Percentiles rank a stretch among this genome's conserved stretches.
These are phyloP conservation scores for Leptarthrus brevirostris DNA, from an alignment of 2,888 invertebrate genomes.

Conservation along the genomic window DNA sequence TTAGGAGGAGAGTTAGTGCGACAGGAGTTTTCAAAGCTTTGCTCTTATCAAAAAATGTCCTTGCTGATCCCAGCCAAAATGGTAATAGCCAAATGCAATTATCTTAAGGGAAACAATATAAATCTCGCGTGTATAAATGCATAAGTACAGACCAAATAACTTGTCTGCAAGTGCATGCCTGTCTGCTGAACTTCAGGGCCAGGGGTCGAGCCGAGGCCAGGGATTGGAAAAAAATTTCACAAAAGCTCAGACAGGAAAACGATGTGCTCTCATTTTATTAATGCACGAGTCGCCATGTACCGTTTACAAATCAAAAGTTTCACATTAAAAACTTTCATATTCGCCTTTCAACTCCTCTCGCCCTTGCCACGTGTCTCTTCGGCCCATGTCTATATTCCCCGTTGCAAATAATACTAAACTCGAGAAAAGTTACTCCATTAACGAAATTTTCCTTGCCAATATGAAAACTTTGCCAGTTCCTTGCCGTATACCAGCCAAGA, in stretches of 20 bases:
- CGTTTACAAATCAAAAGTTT: slow-evolving; percentile 53
- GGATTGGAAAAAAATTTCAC: not conserved
- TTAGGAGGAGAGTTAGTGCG: no score
- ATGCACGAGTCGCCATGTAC: slow-evolving; percentile 54
- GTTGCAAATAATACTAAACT: slow-evolving; percentile 49
- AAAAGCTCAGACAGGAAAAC: slow-evolving; percentile 18
- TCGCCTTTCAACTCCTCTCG: slow-evolving; percentile 33
- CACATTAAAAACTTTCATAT: slow-evolving; percentile 52
- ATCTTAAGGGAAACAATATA: slow-evolving; percentile 14
- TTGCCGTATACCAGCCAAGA: slow-evolving; percentile 39
- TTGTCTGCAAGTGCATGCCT: not conserved
- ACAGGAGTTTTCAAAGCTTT: no score
- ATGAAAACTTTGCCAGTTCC: slow-evolving; percentile 51
- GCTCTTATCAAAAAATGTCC: no score
- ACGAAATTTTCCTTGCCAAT: slow-evolving; percentile 53
- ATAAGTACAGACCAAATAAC: not conserved
- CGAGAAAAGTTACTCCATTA: slow-evolving; percentile 53
- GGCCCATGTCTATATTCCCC: slow-evolving; percentile 22
- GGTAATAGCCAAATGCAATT: slow-evolving; percentile 31
- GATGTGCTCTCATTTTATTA: slow-evolving; percentile 51
- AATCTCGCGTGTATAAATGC: not conserved
- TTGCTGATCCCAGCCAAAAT: slow-evolving; percentile 10
- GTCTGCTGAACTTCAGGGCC: not conserved
- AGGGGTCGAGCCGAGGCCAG: not conserved
- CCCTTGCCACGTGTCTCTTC: slow-evolving; percentile 4